These are phyloP conservation scores for Notocelia uddmanniana DNA, from an alignment of 2,888 invertebrate species.

Conservation along the genomic window DNA sequence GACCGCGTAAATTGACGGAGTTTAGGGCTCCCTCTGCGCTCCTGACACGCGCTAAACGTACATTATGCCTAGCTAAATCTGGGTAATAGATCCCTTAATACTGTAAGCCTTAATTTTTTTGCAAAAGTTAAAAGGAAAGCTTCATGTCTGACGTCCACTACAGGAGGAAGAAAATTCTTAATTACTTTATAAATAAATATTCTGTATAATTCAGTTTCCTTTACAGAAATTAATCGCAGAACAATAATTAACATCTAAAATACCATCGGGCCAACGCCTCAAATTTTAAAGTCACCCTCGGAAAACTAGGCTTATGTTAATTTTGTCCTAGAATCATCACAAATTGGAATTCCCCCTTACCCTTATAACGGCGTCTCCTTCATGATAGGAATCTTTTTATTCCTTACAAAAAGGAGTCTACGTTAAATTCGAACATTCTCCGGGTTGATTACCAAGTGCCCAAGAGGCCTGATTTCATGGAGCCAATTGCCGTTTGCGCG, in stretches of 20 bases:
- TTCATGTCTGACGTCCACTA: not conserved
- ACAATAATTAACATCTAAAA: not conserved
- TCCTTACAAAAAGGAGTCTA: conserved; percentile 76
- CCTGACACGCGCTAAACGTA: conserved; percentile 40
- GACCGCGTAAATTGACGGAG: conserved; percentile 42
- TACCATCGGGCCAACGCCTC: not conserved
- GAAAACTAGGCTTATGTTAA: conserved; percentile 62
- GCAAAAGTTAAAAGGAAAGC: not conserved
- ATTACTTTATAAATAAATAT: not conserved
- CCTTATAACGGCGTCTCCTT: conserved; percentile 75
- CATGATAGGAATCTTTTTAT: conserved; percentile 82
- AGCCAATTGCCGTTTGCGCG: conserved; percentile 79
- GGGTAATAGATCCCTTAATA: conserved; percentile 19
- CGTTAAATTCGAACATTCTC: conserved; percentile 77
- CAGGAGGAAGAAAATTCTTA: not conserved
- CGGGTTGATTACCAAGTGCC: conserved; percentile 80
- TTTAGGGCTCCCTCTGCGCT: conserved; percentile 43
- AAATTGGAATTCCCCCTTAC: conserved; percentile 79
- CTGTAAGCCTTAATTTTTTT: not conserved
- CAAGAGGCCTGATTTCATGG: conserved; percentile 81
- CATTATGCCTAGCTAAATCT: conserved; percentile 21
- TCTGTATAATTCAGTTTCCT: not conserved
- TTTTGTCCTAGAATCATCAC: conserved; percentile 72
- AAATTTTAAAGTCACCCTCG: conserved; percentile 24
- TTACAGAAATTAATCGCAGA: not conserved